phyloP scores from a whole-genome alignment of 2,113 vertebrate species.

The Nanorana parkeri region DNA sequence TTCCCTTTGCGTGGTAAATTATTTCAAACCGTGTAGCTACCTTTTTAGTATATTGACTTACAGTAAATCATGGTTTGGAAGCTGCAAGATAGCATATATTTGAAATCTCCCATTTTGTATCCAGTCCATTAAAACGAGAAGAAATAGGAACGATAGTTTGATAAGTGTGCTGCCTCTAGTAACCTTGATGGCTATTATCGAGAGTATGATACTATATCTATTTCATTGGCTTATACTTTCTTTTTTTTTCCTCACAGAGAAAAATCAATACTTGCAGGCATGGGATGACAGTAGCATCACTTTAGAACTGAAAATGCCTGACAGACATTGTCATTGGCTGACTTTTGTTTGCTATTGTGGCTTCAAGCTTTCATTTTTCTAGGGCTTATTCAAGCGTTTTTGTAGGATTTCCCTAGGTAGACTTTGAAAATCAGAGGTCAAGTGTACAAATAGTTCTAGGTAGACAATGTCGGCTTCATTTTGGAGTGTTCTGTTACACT shows the following conservation, averaged over 20 bases:
- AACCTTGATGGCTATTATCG: conserved; percentile 91
- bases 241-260: conserved; percentile 74
- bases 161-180: conserved; percentile 93
- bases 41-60: neutral
- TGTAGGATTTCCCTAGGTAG: conserved; percentile 83
- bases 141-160: conserved; percentile 85
- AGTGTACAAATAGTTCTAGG: conserved; percentile 76
- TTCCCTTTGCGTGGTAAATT: no score
- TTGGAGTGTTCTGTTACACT: conserved; percentile 77
- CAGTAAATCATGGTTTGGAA: conserved; percentile 2
- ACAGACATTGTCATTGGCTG: conserved; percentile 92
- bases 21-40: neutral
- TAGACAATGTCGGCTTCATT: conserved; percentile 70
- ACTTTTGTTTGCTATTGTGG: conserved; percentile 92
- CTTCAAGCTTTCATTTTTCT: conserved; percentile 96
- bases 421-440: conserved; percentile 81
- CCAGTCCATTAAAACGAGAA: conserved; percentile 87
- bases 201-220: conserved; percentile 78
- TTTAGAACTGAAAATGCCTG: conserved; percentile 94
- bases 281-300: conserved; percentile 92
- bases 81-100: conserved; percentile 64
- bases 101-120: conserved; percentile 79
- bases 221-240: conserved; percentile 85
- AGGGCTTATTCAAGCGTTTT: conserved; percentile 76
- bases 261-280: conserved; percentile 92